phyloP scores from a whole-genome alignment of 2,113 vertebrate species.

The Grus americana region DNA sequence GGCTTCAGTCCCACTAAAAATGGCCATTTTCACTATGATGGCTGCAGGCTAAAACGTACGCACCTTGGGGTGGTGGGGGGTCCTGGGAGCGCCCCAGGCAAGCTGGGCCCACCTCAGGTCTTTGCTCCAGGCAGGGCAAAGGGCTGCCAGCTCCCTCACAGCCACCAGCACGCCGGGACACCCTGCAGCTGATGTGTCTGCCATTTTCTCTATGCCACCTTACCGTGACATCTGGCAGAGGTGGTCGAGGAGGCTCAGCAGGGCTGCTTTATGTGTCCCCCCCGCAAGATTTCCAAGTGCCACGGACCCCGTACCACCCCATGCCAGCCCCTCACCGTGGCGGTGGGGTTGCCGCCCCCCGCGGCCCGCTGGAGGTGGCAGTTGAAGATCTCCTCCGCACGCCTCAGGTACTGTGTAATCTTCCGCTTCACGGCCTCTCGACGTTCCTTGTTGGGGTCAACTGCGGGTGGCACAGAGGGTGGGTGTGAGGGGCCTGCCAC shows the following conservation, averaged over 20 bases:
- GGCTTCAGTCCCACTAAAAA: neutral
- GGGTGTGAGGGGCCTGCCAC: neutral
- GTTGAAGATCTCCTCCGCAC: slow-evolving; percentile 97
- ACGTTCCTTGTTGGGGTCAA: slow-evolving; percentile 94
- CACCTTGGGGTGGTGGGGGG: too few species aligned
- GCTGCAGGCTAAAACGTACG: neutral
- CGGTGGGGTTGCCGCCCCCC: slow-evolving; percentile 69
- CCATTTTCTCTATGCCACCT: neutral
- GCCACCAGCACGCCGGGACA: neutral
- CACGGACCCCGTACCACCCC: accelerated
- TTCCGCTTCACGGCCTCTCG: slow-evolving; percentile 95
- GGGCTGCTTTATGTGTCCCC: accelerated
- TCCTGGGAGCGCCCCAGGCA: neutral
- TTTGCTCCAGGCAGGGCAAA: neutral
- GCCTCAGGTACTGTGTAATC: slow-evolving; percentile 92
- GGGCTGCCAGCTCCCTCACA: neutral
- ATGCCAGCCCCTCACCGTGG: slow-evolving; percentile 71
- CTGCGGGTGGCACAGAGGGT: slow-evolving; percentile 48
- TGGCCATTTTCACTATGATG: neutral
- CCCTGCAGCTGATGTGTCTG: neutral
- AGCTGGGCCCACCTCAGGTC: neutral
- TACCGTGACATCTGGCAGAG: neutral
- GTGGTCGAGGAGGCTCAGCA: neutral
- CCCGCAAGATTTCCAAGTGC: neutral
- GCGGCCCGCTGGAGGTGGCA: slow-evolving; percentile 90